phyloP scores from a whole-genome alignment of 2,113 vertebrate genomes.

The Rhinogobius similis region DNA sequence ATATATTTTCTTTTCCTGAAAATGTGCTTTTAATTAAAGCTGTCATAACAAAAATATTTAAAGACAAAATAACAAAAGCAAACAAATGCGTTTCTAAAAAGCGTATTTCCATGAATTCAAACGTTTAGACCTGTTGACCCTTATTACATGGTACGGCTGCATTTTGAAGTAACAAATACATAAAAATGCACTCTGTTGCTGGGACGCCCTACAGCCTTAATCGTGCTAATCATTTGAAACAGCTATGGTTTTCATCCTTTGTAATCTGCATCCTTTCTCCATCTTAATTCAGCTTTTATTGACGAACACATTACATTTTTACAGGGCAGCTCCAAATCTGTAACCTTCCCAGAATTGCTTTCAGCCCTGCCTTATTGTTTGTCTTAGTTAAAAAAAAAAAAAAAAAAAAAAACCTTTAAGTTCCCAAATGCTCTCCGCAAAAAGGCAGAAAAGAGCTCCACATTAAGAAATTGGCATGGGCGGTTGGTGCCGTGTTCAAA shows the following conservation, averaged over 20 bases:
- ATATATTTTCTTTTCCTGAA: no score
- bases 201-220: neutral
- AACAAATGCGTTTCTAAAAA: no score
- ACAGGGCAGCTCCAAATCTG: constrained; percentile 1
- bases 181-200: neutral
- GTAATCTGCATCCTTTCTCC: neutral
- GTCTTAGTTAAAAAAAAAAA: constrained; percentile 21
- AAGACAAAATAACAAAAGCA: no score
- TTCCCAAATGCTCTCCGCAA: neutral
- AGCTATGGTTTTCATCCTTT: neutral
- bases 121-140: neutral
- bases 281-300: constrained; percentile 5
- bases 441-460: neutral
- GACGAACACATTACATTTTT: constrained; percentile 8
- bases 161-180: neutral
- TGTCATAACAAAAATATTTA: no score
- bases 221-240: neutral
- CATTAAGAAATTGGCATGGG: neutral
- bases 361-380: constrained; percentile 4
- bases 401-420: neutral
- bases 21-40: no score
- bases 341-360: constrained; percentile 12
- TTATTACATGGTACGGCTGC: neutral
- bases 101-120: no score
- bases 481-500: neutral